A percentile compares a stretch with the other conserved stretches of the same genome.
Conservation (phyloP, 2,113 vertebrate species). For the Ailuropoda melanoleuca region DNA sequence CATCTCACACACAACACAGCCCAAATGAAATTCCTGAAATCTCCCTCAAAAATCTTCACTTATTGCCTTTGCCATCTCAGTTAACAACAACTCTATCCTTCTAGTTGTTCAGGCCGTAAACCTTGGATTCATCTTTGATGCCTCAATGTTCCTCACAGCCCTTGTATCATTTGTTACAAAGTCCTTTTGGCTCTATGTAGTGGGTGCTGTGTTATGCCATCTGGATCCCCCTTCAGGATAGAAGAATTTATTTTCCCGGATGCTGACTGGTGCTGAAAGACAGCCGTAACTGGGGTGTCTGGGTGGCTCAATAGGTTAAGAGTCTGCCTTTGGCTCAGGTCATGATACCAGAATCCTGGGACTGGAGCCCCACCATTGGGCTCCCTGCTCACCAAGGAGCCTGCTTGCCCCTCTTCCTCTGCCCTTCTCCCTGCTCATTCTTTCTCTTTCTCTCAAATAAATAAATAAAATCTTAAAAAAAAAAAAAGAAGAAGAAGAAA, state of each 20-base stretch:
- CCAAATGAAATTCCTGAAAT: slow-evolving; percentile 47
- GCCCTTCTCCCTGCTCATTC: not conserved
- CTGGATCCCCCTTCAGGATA: not conserved
- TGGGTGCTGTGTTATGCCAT: not conserved
- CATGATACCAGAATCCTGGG: not conserved
- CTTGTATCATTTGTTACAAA: slow-evolving; percentile 33
- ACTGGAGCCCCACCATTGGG: not conserved
- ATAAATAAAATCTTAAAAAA: not conserved
- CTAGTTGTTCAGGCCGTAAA: not conserved
- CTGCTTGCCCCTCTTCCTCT: not conserved
- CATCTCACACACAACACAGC: slow-evolving; percentile 32
- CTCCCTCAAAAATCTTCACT: slow-evolving; percentile 13
- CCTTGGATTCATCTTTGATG: slow-evolving; percentile 28
- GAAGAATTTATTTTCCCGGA: not conserved
- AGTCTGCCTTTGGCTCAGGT: not conserved
- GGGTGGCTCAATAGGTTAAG: not conserved
- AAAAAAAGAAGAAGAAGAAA: not conserved
- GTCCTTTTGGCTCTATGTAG: not conserved
- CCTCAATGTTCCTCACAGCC: slow-evolving; percentile 1
- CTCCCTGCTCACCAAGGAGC: not conserved
- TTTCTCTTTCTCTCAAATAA: not conserved
- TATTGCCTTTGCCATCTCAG: not conserved
- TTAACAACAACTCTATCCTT: not conserved
- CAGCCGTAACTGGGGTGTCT: not conserved
- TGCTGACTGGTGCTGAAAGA: not conserved